A percentile compares a stretch with the other conserved stretches of the same genome.
phyloP scores from a whole-genome alignment of 2,113 vertebrate genomes.

The Saccopteryx leptura region DNA sequence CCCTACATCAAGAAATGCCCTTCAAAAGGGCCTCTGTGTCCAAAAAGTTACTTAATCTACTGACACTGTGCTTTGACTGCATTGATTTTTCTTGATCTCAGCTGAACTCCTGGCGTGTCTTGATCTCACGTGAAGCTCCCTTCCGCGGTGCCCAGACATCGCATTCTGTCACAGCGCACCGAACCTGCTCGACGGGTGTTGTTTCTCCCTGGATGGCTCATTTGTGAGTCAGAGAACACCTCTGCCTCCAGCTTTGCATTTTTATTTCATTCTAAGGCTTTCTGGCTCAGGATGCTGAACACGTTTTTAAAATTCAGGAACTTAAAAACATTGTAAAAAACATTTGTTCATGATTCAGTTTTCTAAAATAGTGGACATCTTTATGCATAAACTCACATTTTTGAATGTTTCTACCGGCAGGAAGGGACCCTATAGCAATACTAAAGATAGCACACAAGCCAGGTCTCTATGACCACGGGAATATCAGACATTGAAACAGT shows the following conservation, averaged over 20 bases:
- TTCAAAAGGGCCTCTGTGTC: neutral
- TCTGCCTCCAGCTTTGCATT: neutral
- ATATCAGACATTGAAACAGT: neutral
- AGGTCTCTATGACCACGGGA: neutral
- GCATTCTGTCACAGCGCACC: neutral
- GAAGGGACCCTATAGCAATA: neutral
- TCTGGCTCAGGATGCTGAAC: neutral
- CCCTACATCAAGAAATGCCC: neutral
- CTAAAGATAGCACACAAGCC: accelerated
- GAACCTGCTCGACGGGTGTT: conserved; percentile 46
- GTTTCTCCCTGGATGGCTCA: neutral
- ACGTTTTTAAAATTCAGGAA: conserved; percentile 41
- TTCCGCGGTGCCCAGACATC: neutral
- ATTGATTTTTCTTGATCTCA: neutral
- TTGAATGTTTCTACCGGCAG: neutral
- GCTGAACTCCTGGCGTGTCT: neutral
- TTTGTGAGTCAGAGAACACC: conserved; percentile 35
- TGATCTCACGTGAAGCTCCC: neutral
- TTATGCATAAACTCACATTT: neutral
- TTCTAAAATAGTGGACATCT: neutral
- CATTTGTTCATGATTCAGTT: neutral
- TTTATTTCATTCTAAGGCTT: conserved; percentile 45
- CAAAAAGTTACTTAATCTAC: neutral
- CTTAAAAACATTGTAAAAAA: neutral
- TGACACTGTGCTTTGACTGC: neutral